Percentiles rank a stretch among this genome's conserved stretches.
Conservation (phyloP, 1,140 invertebrate species). For the Bombus pyrosoma region DNA sequence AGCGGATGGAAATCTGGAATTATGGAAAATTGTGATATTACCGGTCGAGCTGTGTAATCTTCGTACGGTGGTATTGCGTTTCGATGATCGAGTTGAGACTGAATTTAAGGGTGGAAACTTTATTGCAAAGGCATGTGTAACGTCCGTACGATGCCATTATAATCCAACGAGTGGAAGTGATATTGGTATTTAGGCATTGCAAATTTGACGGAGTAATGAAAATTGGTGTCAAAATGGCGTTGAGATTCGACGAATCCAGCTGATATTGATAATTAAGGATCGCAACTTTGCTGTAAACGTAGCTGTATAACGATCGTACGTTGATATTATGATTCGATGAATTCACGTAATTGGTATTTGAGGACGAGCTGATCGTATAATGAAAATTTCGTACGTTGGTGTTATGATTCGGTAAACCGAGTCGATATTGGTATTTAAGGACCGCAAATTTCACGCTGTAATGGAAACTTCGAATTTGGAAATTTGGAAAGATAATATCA, state of each 20-base stretch:
- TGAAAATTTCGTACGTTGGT: not conserved
- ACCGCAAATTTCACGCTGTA: not conserved
- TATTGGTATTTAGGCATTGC: not conserved
- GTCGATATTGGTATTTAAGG: not conserved
- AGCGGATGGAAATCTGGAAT: not conserved
- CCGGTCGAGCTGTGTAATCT: not conserved
- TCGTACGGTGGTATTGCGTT: not conserved
- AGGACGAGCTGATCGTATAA: not conserved
- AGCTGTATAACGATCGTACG: too few relatives aligned
- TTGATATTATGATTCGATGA: too few relatives aligned
- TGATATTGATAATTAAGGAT: not conserved
- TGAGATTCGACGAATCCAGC: not conserved
- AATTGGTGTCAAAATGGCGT: not conserved
- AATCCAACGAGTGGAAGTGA: not conserved
- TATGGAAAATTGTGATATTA: slow-evolving; percentile 20
- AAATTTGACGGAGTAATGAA: not conserved
- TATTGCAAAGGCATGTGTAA: not conserved
- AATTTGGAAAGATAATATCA: not conserved
- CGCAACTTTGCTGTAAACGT: not conserved
- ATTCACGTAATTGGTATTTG: not conserved
- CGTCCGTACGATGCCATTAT: not conserved
- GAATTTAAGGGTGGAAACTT: not conserved
- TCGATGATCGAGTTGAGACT: not conserved
- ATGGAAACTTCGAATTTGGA: not conserved
- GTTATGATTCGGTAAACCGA: not conserved